phyloP scores from a whole-genome alignment of 1,140 invertebrate species.

The Diachasma alloeum region DNA sequence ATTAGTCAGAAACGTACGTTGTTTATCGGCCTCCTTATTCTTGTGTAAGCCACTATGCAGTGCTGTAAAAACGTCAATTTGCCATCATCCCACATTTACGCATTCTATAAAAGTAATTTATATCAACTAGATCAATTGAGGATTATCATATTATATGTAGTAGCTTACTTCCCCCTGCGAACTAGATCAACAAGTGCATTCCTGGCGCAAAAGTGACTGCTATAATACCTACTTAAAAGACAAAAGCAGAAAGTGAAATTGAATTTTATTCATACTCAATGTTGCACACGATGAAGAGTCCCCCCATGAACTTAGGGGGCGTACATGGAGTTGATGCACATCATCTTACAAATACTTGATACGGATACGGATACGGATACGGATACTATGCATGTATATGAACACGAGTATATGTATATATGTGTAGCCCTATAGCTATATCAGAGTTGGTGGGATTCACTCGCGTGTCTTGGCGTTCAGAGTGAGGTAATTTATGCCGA shows the following conservation, averaged over 20 bases:
- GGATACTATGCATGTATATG: not conserved
- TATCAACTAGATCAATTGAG: too few relatives aligned
- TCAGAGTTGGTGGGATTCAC: not conserved
- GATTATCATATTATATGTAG: too few relatives aligned
- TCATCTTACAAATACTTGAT: not conserved
- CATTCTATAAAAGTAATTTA: too few relatives aligned
- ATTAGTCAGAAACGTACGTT: too few relatives aligned
- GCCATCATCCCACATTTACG: too few relatives aligned
- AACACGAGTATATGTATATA: not conserved
- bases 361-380: too few relatives aligned
- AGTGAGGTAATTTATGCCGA: constrained; percentile 22
- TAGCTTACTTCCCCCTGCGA: not conserved
- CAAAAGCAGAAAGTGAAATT: constrained; percentile 32
- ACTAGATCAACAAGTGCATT: not conserved
- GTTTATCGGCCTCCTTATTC: too few relatives aligned
- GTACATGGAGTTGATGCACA: not conserved
- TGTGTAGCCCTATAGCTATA: too few relatives aligned
- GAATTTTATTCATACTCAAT: not conserved
- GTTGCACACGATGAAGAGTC: not conserved
- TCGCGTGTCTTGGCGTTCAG: not conserved
- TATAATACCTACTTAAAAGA: not conserved
- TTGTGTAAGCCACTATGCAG: too few relatives aligned
- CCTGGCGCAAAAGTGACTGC: not conserved
- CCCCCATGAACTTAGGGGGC: constrained; percentile 18
- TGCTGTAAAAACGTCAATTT: too few relatives aligned